phyloP scores from a whole-genome alignment of 2,888 invertebrate genomes.

The Euplexia lucipara region DNA sequence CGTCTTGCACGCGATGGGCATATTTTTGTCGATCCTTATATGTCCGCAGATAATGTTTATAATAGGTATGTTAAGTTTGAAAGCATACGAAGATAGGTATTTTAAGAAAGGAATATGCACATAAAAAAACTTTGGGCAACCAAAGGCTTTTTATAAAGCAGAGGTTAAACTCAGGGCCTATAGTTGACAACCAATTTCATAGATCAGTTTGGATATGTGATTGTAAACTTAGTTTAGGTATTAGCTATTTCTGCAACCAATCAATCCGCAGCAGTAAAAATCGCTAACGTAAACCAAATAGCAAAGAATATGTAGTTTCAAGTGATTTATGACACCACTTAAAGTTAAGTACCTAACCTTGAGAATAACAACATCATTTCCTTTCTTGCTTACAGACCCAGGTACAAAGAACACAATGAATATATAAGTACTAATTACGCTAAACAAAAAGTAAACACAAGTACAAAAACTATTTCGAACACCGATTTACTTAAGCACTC shows the following conservation, averaged over 20 bases:
- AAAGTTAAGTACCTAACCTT: constrained; percentile 14
- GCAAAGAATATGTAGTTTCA: neutral
- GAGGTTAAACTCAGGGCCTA: neutral
- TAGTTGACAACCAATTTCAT: neutral
- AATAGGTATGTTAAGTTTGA: constrained; percentile 13
- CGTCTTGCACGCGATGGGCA: constrained; percentile 41
- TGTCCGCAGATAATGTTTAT: constrained; percentile 41
- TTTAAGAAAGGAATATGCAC: neutral
- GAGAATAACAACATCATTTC: constrained; percentile 11
- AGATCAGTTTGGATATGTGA: neutral
- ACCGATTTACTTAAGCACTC: constrained; percentile 4
- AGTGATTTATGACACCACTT: constrained; percentile 7
- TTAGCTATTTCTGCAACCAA: neutral
- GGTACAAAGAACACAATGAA: constrained; percentile 31
- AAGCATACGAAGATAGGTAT: constrained; percentile 24
- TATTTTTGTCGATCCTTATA: constrained; percentile 42
- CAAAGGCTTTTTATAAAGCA: neutral
- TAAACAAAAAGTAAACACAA: constrained; percentile 18
- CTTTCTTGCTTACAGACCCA: constrained; percentile 16
- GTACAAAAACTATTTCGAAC: constrained; percentile 1
- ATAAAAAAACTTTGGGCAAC: neutral
- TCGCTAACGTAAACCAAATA: neutral
- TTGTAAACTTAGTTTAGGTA: neutral
- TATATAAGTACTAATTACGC: constrained; percentile 19
- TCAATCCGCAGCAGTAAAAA: neutral